Evolutionary conservation across 1,140 invertebrate species (phyloP), one percentile per base, ranked within the genome.

Genomic region (Manduca sexta): DNA sequence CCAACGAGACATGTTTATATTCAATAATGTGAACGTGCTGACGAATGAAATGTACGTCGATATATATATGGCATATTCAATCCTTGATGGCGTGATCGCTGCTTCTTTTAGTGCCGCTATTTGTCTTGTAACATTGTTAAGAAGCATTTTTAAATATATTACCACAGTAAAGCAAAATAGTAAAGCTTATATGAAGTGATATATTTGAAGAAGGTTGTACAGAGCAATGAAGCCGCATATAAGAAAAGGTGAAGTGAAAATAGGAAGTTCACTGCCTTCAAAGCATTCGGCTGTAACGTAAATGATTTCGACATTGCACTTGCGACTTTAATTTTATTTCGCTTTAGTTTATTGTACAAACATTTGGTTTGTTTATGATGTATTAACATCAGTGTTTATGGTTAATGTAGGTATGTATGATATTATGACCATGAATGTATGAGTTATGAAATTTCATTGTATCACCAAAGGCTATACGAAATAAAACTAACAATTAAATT

Each of bases 151-250:
- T 35, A 12, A 35, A 14, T 35, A 35, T 14, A 35, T 5, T 35
- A 35, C 5, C n/a, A 12, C n/a, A 35, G 33, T 35, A 8, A 26
- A 35, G 33, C n/a, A 31, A 43, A 29, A 12, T n/a, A 43, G 15
- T 43, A 14, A 44, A 43, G 41, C 41, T 29, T 29, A 13, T 30
- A 5, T 15, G 41, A 31, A 54, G 35, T 26, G 33, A 49, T 18
- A 49, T 39, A 10, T 46, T 40, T 59, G 52, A 45, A 60, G 48
- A 46, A 38, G 12, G 5, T 30, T 29, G 33, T 43, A 45, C 16
- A 69, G 71, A 69, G 67, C 64, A 68, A 69, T 65, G 57, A 80
- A 75, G 73, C 71, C 61, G 60, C 49, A 52, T 52, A 50, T 70
- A 60, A 70, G 42, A 41, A 52, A 78, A 76, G 69, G 64, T 62